Conservation (phyloP, 2,113 vertebrate species). For the Oenanthe oenanthe region DNA sequence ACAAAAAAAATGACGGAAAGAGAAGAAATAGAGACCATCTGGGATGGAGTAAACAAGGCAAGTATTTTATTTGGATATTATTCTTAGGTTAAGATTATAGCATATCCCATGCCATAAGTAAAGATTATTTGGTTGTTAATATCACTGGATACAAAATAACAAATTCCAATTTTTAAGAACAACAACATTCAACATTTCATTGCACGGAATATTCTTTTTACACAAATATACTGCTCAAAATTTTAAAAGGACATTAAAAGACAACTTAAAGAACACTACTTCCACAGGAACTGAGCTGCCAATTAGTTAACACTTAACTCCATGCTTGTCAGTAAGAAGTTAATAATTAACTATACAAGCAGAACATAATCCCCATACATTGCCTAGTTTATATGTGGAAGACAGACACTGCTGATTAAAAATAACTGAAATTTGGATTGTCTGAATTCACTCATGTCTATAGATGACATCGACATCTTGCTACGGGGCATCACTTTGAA, state of each 20-base stretch:
- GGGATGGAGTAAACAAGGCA: neutral
- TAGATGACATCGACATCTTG: neutral
- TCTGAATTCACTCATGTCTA: neutral
- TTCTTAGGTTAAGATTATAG: neutral
- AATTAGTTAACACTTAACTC: conserved; percentile 62
- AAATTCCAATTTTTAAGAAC: neutral
- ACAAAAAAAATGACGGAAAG: neutral
- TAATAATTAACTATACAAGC: conserved; percentile 64
- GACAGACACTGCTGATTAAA: neutral
- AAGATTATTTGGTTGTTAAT: conserved; percentile 13
- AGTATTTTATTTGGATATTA: neutral
- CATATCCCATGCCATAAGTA: conserved; percentile 13
- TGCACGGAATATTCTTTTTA: neutral
- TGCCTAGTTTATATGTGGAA: neutral
- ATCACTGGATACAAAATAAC: neutral
- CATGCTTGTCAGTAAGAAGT: conserved; percentile 79
- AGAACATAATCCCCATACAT: conserved; percentile 7
- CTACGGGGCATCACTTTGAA: neutral
- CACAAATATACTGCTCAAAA: neutral
- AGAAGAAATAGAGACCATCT: neutral
- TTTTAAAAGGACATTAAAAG: neutral
- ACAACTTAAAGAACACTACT: neutral
- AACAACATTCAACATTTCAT: neutral
- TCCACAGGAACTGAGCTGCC: conserved; percentile 29
- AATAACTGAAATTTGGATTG: neutral